phyloP scores from a whole-genome alignment of 2,888 invertebrate species.

The Ethmia dodecea region DNA sequence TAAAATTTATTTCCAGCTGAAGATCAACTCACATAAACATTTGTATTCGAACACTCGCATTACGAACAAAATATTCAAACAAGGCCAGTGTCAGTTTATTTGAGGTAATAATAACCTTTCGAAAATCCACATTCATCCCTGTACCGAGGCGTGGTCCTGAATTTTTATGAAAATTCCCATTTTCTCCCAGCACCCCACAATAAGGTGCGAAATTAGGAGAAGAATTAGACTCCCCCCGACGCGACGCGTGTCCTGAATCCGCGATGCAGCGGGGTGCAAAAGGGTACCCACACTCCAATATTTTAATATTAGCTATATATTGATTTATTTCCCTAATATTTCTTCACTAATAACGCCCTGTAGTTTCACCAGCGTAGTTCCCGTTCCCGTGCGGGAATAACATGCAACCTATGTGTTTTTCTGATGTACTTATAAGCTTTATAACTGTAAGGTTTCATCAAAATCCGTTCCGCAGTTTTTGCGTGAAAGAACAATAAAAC shows the following conservation, averaged over 20 bases:
- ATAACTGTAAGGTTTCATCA: not conserved
- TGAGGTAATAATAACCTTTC: too few species aligned
- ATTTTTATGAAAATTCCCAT: conserved; percentile 56
- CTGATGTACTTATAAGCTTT: not conserved
- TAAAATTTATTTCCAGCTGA: too few species aligned
- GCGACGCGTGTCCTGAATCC: conserved; percentile 57
- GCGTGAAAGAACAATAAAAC: not conserved
- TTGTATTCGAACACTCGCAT: too few species aligned
- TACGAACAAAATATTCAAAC: too few species aligned
- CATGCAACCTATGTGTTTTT: not conserved
- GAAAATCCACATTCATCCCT: not conserved
- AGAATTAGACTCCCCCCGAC: conserved; percentile 67
- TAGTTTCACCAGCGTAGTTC: too few species aligned
- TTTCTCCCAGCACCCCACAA: conserved; percentile 61
- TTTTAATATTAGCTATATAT: conserved; percentile 33
- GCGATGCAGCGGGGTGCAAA: conserved; percentile 33
- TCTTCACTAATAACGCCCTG: too few species aligned
- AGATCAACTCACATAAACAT: too few species aligned
- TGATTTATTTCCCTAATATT: conserved; percentile 44
- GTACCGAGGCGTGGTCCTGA: conserved; percentile 25
- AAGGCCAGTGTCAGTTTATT: too few species aligned
- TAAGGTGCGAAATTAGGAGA: conserved; percentile 75
- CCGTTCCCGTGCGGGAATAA: too few species aligned
- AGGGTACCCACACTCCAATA: conserved; percentile 18
- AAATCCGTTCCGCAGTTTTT: not conserved